Conservation (phyloP, 2,888 invertebrate genomes). For the Pseudococcus viburni region DNA sequence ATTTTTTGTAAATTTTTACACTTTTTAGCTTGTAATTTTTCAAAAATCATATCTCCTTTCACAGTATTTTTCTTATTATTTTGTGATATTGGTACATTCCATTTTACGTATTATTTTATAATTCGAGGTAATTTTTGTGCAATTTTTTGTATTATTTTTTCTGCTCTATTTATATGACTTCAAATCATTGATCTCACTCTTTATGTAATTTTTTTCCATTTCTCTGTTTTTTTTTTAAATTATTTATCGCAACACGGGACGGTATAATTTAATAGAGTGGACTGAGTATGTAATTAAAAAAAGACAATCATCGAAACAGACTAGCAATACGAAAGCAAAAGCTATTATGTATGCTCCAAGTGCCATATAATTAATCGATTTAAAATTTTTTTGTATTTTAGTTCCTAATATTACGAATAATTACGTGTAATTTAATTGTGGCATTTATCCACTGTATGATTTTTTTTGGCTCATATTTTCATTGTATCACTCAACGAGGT, state of each 20-base stretch:
- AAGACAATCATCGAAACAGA: slow-evolving; percentile 5
- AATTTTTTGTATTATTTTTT: slow-evolving; percentile 48
- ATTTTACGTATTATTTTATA: neutral
- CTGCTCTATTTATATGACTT: neutral
- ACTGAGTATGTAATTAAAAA: neutral
- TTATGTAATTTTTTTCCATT: neutral
- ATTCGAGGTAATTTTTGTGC: neutral
- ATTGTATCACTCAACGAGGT: slow-evolving; percentile 43
- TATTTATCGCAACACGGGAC: neutral
- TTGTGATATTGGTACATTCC: slow-evolving; percentile 47
- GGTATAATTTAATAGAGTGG: neutral
- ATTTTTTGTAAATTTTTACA: slow-evolving; percentile 21
- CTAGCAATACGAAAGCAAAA: neutral
- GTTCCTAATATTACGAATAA: slow-evolving; percentile 1
- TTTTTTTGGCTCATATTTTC: slow-evolving; percentile 9
- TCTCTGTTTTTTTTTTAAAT: neutral
- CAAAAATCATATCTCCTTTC: neutral
- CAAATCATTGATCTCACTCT: slow-evolving; percentile 22
- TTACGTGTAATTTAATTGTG: neutral
- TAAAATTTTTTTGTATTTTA: slow-evolving; percentile 9
- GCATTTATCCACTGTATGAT: slow-evolving; percentile 31
- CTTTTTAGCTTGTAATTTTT: slow-evolving; percentile 24
- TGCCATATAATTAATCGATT: slow-evolving; percentile 17
- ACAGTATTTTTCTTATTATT: slow-evolving; percentile 29
- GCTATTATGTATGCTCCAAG: neutral